Evolutionary conservation across 2,113 vertebrate species (phyloP), one percentile per base, ranked within the genome.

Genomic region (Sylvia atricapilla): DNA sequence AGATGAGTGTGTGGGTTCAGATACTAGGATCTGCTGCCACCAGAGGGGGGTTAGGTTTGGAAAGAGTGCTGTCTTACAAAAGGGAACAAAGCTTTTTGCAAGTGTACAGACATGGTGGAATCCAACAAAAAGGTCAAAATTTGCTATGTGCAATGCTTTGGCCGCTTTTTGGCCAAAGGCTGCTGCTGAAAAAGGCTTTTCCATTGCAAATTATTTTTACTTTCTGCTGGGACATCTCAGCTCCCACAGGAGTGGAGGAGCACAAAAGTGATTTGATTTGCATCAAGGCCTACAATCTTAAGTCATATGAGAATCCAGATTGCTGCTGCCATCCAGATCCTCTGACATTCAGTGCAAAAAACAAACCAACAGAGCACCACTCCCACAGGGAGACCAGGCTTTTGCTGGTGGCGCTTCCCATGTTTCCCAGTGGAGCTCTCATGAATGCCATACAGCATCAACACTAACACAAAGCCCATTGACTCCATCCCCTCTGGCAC

Each of bases 401-500:
- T 85, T 87, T 90, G 52, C 76, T 60, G 44, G 25, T 84, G 90
- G 83, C 59, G 25, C 64, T 75, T 59, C 63, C 84, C n/a, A 5
- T 79, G 31, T 58, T 85, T 94, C 90, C 44, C 76, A 92, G 76
- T 37, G 15, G 33, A 81, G 37, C 47, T 81, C 68, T 84, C 69
- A 58, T 47, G 68, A 86, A 63, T 56, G 76, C 82, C 75, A 33
- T 53, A 41, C 72, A 94, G 18, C 52, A 92, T 68, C 79, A 69
- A 16, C 63, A 52, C 0, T 2, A 76, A 88, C 90, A 93, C 88
- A 95, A 86, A 96, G 60, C 68, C 64, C 73, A 81, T 70, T 94
- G 84, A 94, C 64, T 95, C 76, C 63, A 87, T 90, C 59, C 75
- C 83, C 75, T 90, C 79, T 97, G 88, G 93, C 93, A 83, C 56